A percentile compares a stretch with the other conserved stretches of the same genome.
Evolutionary conservation across 2,797 vertebrate genomes (phyloP).

Genomic region (Philypnodon macrostomus): DNA sequence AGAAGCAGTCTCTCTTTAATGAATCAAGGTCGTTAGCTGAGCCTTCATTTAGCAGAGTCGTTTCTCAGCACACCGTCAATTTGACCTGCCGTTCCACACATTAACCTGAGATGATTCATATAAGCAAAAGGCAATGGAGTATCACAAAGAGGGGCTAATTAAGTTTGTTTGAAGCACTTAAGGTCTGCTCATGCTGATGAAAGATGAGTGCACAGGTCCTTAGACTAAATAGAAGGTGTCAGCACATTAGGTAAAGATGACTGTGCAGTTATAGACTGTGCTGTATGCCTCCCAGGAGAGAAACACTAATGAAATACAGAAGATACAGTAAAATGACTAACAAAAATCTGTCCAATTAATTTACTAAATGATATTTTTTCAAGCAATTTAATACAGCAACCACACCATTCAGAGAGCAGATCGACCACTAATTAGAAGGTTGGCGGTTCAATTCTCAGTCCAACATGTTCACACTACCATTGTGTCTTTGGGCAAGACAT

Average conservation of each 20-base stretch:
- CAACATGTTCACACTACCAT: too few species aligned
- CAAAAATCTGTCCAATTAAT: too few species aligned
- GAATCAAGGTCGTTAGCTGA: constrained; percentile 66
- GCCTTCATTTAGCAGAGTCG: constrained; percentile 65
- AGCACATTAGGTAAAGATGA: constrained; percentile 11
- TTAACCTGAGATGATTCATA: constrained; percentile 68
- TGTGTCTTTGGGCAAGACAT: too few species aligned
- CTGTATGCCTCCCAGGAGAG: background rate
- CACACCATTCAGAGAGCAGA: too few species aligned
- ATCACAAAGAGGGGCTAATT: constrained; percentile 58
- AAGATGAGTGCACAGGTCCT: constrained; percentile 25
- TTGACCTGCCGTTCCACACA: constrained; percentile 51
- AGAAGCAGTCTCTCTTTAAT: constrained; percentile 64
- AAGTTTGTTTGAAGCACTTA: constrained; percentile 48
- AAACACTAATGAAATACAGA: background rate
- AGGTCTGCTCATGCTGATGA: constrained; percentile 28
- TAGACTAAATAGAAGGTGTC: constrained; percentile 3
- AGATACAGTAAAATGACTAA: background rate
- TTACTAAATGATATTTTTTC: too few species aligned
- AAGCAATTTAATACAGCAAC: too few species aligned
- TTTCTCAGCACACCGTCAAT: constrained; percentile 61
- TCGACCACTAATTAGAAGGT: too few species aligned
- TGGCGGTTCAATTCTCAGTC: too few species aligned
- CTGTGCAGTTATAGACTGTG: constrained; percentile 1
- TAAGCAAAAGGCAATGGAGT: constrained; percentile 33